Conservation (phyloP, 2,113 vertebrate species). For the Aix galericulata region DNA sequence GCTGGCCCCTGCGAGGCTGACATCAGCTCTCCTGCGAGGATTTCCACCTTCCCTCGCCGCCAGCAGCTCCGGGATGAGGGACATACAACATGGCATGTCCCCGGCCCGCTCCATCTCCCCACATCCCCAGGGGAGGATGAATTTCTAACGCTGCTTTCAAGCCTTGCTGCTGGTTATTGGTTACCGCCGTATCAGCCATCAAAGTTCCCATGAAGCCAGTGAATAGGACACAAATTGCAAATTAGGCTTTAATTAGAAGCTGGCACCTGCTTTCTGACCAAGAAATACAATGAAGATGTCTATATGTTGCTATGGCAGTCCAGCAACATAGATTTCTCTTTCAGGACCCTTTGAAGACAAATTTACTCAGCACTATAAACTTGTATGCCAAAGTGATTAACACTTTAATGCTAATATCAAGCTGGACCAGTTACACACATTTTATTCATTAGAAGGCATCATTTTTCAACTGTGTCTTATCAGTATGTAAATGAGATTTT, state of each 20-base stretch:
- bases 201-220: slow-evolving; percentile 45
- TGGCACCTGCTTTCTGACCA: slow-evolving; percentile 63
- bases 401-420: slow-evolving; percentile 70
- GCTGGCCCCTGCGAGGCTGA: rapidly evolving
- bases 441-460: slow-evolving; percentile 68
- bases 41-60: not conserved
- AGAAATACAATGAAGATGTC: slow-evolving; percentile 59
- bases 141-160: slow-evolving; percentile 8
- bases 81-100: rapidly evolving
- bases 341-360: slow-evolving; percentile 54
- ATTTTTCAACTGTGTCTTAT: slow-evolving; percentile 63
- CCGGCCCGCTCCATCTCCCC: not conserved
- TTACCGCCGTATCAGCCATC: slow-evolving; percentile 13
- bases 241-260: slow-evolving; percentile 71
- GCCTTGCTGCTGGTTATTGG: slow-evolving; percentile 6
- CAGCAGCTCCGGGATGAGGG: not conserved
- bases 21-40: not conserved
- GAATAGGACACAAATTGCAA: slow-evolving; percentile 64
- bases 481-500: slow-evolving; percentile 69
- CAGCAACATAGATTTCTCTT: slow-evolving; percentile 43
- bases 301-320: slow-evolving; percentile 54
- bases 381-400: slow-evolving; percentile 59
- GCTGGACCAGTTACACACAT: slow-evolving; percentile 57
- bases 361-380: slow-evolving; percentile 60
- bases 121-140: slow-evolving; percentile 28